Evolutionary conservation across 2,797 vertebrate species (phyloP), one percentile per base, ranked within the genome.

Genomic region (Diglossa cyanea): DNA sequence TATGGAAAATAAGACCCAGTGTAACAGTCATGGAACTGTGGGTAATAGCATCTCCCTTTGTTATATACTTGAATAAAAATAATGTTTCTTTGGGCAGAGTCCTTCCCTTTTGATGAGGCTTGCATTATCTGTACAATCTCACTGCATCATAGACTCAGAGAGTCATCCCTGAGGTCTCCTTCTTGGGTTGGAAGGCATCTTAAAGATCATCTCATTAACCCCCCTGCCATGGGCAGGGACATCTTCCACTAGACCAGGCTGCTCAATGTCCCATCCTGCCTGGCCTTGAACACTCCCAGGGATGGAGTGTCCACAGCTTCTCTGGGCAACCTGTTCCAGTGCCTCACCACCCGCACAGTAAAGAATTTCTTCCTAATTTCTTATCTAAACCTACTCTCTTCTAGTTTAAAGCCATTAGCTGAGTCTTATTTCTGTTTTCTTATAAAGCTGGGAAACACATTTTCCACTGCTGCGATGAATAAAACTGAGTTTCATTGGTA

Each of bases 281-380:
- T 40, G 72, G 7, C 51, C 44, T 28, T 40, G 30, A 33, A 7
- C 33, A 47, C 2, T 65, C 12, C 25, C 21, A 24, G 65, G 30
- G 25, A 28, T 47, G 33, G 10, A 3, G 3, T 4, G 9, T 35
- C 30, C 17, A 35, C 58, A 65, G 0, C 13, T 40, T 58, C 17
- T 35, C 33, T 31, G 30, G 26, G 8, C 39, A 71, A 1, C 17
- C 10, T 58, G 25, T 45, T 6, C 30, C 44, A 23, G 24, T 3
- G 30, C 18, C 25, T 65, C 45, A 35, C 6, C 25, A 71, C 7
- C 21, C 12, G 2, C 26, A 35, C 25, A 35, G 9, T 17, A n/a
- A 53, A 40, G 8, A 58, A 35, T 65, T 65, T 63, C 33, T 71
- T 77, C 13, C 17, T 71, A 14, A 51, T 35, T 26, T 35, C 24